Conservation (phyloP, 1,140 invertebrate species). For the Drosophila obscura region DNA sequence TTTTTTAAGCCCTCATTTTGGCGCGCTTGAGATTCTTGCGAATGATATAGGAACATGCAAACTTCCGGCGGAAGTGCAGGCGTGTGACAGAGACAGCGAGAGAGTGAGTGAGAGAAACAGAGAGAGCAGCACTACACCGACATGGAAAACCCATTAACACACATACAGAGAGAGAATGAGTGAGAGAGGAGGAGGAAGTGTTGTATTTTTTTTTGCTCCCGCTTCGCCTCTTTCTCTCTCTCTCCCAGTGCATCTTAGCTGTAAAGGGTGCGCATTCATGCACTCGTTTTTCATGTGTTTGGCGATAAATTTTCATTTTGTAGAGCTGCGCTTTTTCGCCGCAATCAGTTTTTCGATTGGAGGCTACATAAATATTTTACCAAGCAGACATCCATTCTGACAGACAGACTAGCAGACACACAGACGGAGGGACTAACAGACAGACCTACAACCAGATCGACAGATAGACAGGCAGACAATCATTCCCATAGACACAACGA, state of each 20-base stretch:
- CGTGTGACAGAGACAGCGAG: conserved; percentile 37
- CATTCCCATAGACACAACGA: too few relatives aligned
- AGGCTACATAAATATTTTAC: conserved; percentile 76
- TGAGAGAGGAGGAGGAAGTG: background rate
- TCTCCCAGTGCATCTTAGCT: too few relatives aligned
- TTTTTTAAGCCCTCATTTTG: conserved; percentile 65
- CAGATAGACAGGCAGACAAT: background rate
- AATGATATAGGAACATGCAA: conserved; percentile 80
- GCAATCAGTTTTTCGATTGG: conserved; percentile 60
- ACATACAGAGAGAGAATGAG: conserved; percentile 9
- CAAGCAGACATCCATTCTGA: conserved; percentile 33
- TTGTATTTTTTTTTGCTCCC: background rate
- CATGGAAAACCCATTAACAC: conserved; percentile 72
- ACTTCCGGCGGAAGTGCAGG: conserved; percentile 74
- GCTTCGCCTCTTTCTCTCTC: too few relatives aligned
- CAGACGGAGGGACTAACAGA: background rate
- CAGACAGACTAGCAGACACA: conserved; percentile 3
- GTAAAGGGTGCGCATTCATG: background rate
- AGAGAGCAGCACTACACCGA: conserved; percentile 27
- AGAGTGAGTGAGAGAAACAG: conserved; percentile 10
- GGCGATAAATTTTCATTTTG: conserved; percentile 79
- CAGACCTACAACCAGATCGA: background rate
- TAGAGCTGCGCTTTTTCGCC: conserved; percentile 67
- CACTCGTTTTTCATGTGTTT: conserved; percentile 60
- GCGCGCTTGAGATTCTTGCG: conserved; percentile 73